Evolutionary conservation across 2,888 invertebrate genomes (phyloP).

Genomic region (Danaus chrysippus): DNA sequence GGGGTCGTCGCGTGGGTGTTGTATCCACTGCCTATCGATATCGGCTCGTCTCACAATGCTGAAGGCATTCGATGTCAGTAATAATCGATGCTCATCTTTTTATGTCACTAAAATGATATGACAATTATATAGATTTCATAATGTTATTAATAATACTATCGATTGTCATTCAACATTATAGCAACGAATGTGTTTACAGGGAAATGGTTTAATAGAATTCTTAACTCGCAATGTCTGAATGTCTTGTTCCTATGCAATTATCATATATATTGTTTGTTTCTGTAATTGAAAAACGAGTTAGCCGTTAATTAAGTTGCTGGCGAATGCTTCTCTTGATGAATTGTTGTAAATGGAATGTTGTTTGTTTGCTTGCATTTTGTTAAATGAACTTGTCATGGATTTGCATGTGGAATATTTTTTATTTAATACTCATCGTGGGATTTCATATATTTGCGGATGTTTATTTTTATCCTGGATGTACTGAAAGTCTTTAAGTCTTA

Average conservation of each 20-base stretch:
- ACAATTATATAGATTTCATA: constrained; percentile 3
- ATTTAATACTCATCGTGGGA: constrained; percentile 60
- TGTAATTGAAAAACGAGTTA: constrained; percentile 66
- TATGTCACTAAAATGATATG: constrained; percentile 8
- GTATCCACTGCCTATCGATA: constrained; percentile 48
- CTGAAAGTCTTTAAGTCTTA: no score
- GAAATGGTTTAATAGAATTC: neutral
- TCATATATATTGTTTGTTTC: constrained; percentile 60
- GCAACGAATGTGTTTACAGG: neutral
- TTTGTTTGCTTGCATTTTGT: constrained; percentile 47
- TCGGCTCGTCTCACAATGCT: constrained; percentile 53
- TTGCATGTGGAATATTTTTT: constrained; percentile 66
- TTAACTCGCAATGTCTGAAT: neutral
- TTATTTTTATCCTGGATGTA: no score
- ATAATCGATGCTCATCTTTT: constrained; percentile 46
- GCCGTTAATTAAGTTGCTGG: constrained; percentile 66
- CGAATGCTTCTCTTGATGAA: constrained; percentile 64
- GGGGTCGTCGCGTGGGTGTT: constrained; percentile 61
- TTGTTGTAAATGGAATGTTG: constrained; percentile 58
- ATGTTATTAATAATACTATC: no score
- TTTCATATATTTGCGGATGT: constrained; percentile 31
- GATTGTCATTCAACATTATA: neutral
- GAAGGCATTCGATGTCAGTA: constrained; percentile 4
- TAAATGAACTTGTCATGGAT: constrained; percentile 57
- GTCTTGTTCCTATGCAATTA: constrained; percentile 38